Base-by-base conservation (phyloP, 1,140 invertebrate genomes). In the Goniozus legneri region DNA sequence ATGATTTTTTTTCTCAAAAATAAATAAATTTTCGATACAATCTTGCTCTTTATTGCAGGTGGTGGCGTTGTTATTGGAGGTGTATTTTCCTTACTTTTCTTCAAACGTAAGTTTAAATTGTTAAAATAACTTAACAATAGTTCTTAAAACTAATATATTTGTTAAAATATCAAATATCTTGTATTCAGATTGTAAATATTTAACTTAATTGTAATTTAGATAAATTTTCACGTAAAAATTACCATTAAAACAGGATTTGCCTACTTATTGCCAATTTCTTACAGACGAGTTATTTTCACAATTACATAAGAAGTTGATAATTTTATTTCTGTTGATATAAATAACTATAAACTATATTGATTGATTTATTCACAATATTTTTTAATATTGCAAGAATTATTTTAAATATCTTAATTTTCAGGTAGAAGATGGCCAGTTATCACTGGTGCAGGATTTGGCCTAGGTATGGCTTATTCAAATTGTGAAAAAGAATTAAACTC, bases 391-490 rank as follows among this genome's bases (percentile, higher is more conserved):
- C 34, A 1, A 34, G 16, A 27, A 32, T 22, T 38, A 15, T 38
- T 50, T 36, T 36, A 40, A 8, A 22, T 39, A 35, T 41, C 50
- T 47, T 24, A 8, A 27, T 40, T 61, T 79, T 67, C 75, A 73
- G 77, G 82, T 22, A 59, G 37, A 63, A 81, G 81, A 73, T 90
- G 86, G 86, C 87, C 87, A 3, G 73, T 88, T 16, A 78, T 86
- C 58, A 73, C 82, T 20, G 86, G 86, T 16, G 78, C 80, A 51
- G 86, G 86, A 22, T 84, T 89, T 69, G 87, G 87, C 14, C 70
- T 88, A 56, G 87, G 88, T 35, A 77, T 86, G 64, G 87, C 87
- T 44, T 89, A 88, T 76, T 81, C 82, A 44, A 86, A 86, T 67
- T 90, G 88, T 72, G 82, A 89, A 75, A 78, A 80, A 56, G 79